Evolutionary conservation across 2,113 vertebrate genomes (phyloP), one percentile per base, ranked within the genome.

Genomic region (Pao palembangensis): DNA sequence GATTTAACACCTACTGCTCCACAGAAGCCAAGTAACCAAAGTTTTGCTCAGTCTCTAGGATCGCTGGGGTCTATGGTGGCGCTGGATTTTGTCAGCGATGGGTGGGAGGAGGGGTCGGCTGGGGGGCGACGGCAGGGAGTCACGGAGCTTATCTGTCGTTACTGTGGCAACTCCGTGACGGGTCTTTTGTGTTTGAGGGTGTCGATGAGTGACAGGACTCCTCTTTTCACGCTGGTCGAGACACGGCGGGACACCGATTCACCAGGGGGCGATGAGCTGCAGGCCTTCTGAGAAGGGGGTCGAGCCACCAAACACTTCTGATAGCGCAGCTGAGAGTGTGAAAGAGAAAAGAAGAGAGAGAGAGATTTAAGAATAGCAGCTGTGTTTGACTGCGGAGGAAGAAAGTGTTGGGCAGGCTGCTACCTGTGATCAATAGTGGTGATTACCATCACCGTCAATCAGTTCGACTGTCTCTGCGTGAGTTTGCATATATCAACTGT

Each of bases 161-260:
- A 92, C 91, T 98, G 96, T 0, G 95, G 94, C 64, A 88, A 87
- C 79, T 99, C 96, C 0, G 93, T 78, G 76, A 96, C 91, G 0
- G 95, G 94, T 55, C 94, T 94, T 85, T 98, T 99, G 92, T 96
- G 96, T 93, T 99, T 99, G 90, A 99, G 93, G 85, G 96, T 98
- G 93, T 98, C 96, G 89, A 99, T 98, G 86, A 99, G 96, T 28
- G 96, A 99, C 55, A 98, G 84, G 67, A 98, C 95, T 44, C 96
- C 95, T 4, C 93, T 86, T 81, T 99, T 99, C 20, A 99, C 96
- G 0, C 97, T 98, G 55, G 92, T 97, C 1, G 96, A 98, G 68
- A 99, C 96, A 64, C 97, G 93, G 12, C 95, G 91, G 14, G 95
- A 95, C 87, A 99, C 87, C 0, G 97, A 98, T 90, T 99, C 97